A percentile compares a stretch with the other conserved stretches of the same genome.
Conservation (phyloP, 2,113 vertebrate species). For the Eulacestoma nigropectus region DNA sequence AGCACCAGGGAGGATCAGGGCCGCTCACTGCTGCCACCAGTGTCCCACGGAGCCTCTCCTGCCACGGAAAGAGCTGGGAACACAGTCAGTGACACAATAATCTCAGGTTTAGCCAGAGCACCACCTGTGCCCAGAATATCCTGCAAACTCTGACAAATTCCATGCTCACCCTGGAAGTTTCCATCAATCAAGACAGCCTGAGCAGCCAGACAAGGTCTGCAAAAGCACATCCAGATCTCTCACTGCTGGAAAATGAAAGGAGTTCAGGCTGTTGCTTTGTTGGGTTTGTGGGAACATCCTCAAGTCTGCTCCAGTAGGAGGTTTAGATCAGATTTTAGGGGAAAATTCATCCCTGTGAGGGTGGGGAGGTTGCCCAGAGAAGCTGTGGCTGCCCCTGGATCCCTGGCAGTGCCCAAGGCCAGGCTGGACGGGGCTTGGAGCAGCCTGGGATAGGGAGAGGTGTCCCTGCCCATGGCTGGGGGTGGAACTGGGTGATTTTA, state of each 20-base stretch:
- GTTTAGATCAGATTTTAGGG: background rate
- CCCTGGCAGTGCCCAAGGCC: background rate
- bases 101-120: background rate
- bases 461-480: background rate
- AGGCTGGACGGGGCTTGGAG: fast-evolving
- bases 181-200: background rate
- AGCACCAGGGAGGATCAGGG: background rate
- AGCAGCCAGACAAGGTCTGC: background rate
- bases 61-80: fast-evolving
- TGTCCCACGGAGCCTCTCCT: background rate
- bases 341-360: background rate
- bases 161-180: background rate
- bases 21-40: fast-evolving
- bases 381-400: background rate
- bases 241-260: background rate
- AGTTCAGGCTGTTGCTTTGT: background rate
- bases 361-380: background rate
- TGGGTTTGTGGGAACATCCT: background rate
- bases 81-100: background rate
- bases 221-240: background rate
- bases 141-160: background rate
- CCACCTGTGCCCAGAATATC: background rate
- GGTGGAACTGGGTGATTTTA: background rate
- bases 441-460: fast-evolving
- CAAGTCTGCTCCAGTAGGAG: background rate